Conservation (phyloP, 2,113 vertebrate genomes). For the Pterophyllum scalare region DNA sequence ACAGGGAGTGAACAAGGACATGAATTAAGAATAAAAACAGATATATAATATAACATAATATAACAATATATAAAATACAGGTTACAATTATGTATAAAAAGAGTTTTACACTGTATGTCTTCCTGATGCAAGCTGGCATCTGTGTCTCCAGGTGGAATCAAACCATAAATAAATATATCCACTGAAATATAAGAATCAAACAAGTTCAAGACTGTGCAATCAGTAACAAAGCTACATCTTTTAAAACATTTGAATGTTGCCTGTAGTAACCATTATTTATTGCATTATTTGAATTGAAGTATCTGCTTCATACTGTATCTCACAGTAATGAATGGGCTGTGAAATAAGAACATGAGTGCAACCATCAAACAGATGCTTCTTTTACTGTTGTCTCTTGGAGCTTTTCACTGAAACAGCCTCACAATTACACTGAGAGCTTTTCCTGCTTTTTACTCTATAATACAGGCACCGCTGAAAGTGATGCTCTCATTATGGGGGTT, state of each 20-base stretch:
- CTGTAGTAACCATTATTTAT: neutral
- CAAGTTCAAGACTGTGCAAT: too few relatives aligned
- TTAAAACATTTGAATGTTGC: neutral
- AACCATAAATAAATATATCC: too few relatives aligned
- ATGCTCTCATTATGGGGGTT: neutral
- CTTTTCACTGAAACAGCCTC: neutral
- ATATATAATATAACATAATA: too few relatives aligned
- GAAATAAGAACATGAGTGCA: neutral
- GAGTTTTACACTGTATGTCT: too few relatives aligned
- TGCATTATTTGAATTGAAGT: neutral
- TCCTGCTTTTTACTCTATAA: neutral
- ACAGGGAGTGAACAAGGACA: too few relatives aligned
- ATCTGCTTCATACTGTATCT: neutral
- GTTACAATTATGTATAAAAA: too few relatives aligned
- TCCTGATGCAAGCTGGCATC: too few relatives aligned
- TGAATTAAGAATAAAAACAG: too few relatives aligned
- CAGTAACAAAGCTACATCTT: too few relatives aligned
- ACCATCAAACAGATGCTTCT: neutral
- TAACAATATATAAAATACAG: too few relatives aligned
- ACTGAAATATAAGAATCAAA: too few relatives aligned
- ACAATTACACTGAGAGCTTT: slow-evolving; percentile 5
- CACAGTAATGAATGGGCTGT: neutral
- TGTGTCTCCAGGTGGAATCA: too few relatives aligned
- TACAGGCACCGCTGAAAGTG: neutral
- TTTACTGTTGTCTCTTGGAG: slow-evolving; percentile 4